phyloP scores from a whole-genome alignment of 2,797 vertebrate species.

The Gambusia yucatana region DNA sequence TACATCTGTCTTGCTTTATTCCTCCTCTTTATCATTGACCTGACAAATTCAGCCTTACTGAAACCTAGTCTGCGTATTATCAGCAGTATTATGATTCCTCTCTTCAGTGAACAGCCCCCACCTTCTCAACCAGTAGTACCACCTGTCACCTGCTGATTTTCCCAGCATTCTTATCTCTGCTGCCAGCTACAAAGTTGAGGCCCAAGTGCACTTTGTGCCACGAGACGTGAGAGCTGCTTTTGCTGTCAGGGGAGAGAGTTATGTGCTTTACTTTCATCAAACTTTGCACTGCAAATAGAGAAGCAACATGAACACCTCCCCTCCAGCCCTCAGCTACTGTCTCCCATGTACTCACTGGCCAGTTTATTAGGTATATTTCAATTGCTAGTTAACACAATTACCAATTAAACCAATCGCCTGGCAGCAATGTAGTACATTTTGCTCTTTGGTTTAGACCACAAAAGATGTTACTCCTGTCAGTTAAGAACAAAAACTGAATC shows the following conservation, averaged over 20 bases:
- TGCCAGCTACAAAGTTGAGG: slow-evolving; percentile 32
- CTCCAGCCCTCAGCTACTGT: slow-evolving; percentile 11
- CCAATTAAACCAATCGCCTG: neutral
- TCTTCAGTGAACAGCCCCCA: slow-evolving; percentile 16
- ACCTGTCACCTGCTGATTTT: slow-evolving; percentile 80
- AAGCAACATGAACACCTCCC: slow-evolving; percentile 12
- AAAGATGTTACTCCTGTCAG: neutral
- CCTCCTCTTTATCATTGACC: slow-evolving; percentile 3
- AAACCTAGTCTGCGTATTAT: slow-evolving; percentile 37
- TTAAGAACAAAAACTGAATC: neutral
- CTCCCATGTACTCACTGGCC: neutral
- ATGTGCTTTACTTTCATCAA: slow-evolving; percentile 28
- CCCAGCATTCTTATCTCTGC: slow-evolving; percentile 79
- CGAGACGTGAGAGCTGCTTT: slow-evolving; percentile 65
- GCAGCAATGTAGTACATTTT: neutral
- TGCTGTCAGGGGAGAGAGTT: neutral
- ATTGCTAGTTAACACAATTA: neutral
- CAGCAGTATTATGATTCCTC: slow-evolving; percentile 64
- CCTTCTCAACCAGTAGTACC: slow-evolving; percentile 16
- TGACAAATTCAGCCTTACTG: slow-evolving; percentile 30
- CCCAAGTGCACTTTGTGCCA: slow-evolving; percentile 55
- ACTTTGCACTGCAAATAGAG: neutral
- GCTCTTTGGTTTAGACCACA: neutral
- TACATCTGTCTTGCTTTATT: slow-evolving; percentile 1
- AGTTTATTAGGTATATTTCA: neutral